Evolutionary conservation across 2,797 vertebrate genomes (phyloP), one percentile per base, ranked within the genome.

Genomic region (Anisognathus igniventris): DNA sequence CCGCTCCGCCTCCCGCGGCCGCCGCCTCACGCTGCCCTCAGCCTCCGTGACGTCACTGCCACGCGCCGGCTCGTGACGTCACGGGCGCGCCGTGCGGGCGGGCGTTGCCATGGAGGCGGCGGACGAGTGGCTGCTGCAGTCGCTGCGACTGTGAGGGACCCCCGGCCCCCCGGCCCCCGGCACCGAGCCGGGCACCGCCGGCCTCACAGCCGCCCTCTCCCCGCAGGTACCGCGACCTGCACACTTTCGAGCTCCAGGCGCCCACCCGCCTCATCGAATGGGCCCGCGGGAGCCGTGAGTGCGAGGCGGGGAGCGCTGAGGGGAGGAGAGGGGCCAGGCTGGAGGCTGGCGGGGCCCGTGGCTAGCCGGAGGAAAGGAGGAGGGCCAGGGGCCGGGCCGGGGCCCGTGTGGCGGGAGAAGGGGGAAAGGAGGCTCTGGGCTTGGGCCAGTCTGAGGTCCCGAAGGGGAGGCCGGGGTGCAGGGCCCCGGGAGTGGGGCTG

Each of bases 181-280:
- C 16, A 4, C 12, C 2, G 8, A 2, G 4, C 37, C 7, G 19
- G 8, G 7, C 39, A 12, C 12, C 37, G 2, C 86, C 44, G 18
- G 16, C 47, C 51, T 53, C 65, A 51, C 2, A 14, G 30, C 21
- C 20, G 20, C 25, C 25, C 25, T 87, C 48, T 90, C 45, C 60
- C 86, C 33, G 39, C 90, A 92, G 93, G 60, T 99, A 99, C 96
- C 98, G 96, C 88, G 98, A 99, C 71, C 98, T 99, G 30, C 98
- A 99, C 47, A 97, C 98, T 14, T 99, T 98, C 96, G 98, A 99
- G 86, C 98, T 99, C 47, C 98, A 99, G n/a, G 97, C 96, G 89
- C 98, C 99, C 81, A 99, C 98, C 8, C 97, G 98, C 67, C 97
- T 99, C 19, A 97, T 99, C 3, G 99, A 99, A 71, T 99, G 99